Percentiles rank a stretch among this genome's conserved stretches.
phyloP scores from a whole-genome alignment of 2,888 invertebrate species.

The Heterodera filipjevi region DNA sequence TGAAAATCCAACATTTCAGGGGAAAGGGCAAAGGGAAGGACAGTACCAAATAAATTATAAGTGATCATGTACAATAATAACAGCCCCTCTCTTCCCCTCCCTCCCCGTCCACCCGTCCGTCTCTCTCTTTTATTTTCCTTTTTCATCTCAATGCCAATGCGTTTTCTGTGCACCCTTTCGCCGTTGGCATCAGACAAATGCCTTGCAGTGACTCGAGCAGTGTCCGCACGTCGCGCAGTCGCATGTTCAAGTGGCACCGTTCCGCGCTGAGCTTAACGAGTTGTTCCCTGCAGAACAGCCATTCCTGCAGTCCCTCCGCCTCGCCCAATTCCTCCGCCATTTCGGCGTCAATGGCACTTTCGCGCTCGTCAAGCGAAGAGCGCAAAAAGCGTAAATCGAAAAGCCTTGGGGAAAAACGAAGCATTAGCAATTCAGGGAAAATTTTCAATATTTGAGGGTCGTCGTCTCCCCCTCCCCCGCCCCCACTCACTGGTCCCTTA shows the following conservation, averaged over 20 bases:
- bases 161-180: not conserved
- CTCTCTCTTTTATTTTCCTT: not conserved
- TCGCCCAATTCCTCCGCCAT: constrained; percentile 20
- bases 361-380: constrained; percentile 8
- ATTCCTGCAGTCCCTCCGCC: constrained; percentile 24
- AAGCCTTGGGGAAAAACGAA: not conserved
- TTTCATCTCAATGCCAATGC: not conserved
- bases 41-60: too few species aligned
- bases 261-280: constrained; percentile 19
- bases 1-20: too few species aligned
- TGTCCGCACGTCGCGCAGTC: constrained; percentile 21
- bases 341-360: constrained; percentile 16
- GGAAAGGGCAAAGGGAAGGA: too few species aligned
- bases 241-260: constrained; percentile 19
- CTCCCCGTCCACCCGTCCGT: not conserved
- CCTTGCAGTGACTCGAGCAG: constrained; percentile 20
- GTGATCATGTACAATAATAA: too few species aligned
- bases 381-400: constrained; percentile 14
- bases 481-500: constrained; percentile 7
- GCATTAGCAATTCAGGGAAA: too few species aligned
- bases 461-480: not conserved
- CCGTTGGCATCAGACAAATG: constrained; percentile 18
- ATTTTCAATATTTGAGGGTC: too few species aligned
- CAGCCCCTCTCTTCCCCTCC: too few species aligned
- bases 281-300: constrained; percentile 27